A percentile compares a stretch with the other conserved stretches of the same genome.
These are phyloP conservation scores for Tillus elongatus DNA, from an alignment of 2,888 invertebrate species.

Conservation along the genomic window DNA sequence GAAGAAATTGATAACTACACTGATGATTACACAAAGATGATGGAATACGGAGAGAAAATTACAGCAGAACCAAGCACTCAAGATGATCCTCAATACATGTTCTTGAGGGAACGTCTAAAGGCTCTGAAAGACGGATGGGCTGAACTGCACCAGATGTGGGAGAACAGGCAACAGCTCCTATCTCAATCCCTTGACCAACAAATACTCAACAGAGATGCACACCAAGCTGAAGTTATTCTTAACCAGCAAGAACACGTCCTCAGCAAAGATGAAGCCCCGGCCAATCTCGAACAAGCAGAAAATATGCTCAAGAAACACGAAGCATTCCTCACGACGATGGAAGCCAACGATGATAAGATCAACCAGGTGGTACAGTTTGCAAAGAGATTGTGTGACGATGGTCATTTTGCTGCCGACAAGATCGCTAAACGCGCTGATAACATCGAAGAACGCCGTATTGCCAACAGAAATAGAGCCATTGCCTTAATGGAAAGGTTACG, in stretches of 20 bases:
- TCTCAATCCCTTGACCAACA: constrained; percentile 93
- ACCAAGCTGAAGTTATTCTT: constrained; percentile 94
- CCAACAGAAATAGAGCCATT: constrained; percentile 83
- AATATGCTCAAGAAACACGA: constrained; percentile 95
- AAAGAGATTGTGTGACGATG: constrained; percentile 78
- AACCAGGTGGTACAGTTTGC: constrained; percentile 94
- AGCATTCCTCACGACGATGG: constrained; percentile 98
- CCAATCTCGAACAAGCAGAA: constrained; percentile 93
- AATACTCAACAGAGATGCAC: constrained; percentile 91
- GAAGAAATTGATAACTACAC: constrained; percentile 99
- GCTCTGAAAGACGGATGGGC: constrained; percentile 99
- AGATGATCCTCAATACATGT: constrained; percentile 99
- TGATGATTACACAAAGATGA: constrained; percentile 94
- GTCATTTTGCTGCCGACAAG: constrained; percentile 94
- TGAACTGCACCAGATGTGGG: constrained; percentile 99
- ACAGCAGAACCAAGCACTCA: constrained; percentile 80
- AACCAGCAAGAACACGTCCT: constrained; percentile 97
- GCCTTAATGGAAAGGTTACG: constrained; percentile 87
- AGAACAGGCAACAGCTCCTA: constrained; percentile 88
- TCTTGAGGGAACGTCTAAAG: constrained; percentile 94
- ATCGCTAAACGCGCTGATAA: constrained; percentile 93
- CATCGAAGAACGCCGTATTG: constrained; percentile 80
- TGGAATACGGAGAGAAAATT: constrained; percentile 96
- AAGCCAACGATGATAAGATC: constrained; percentile 99
- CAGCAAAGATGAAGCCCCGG: constrained; percentile 91